Evolutionary conservation across 2,113 vertebrate species (phyloP), one percentile per base, ranked within the genome.

Genomic region (Plotosus lineatus): DNA sequence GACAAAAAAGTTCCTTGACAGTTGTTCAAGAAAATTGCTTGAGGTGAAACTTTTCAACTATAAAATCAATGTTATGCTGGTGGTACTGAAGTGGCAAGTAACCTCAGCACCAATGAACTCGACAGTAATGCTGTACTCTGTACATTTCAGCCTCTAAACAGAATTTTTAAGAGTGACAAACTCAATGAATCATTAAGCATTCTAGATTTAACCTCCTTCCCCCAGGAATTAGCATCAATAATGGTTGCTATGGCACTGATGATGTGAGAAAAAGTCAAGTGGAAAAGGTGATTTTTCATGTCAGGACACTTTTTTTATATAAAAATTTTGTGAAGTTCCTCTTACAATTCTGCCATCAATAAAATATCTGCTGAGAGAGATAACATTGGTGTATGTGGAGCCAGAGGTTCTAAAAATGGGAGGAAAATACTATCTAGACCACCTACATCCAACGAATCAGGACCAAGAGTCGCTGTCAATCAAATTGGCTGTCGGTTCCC

Each of bases 261-360:
- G 11, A 44, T 44, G 65, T 26, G 40, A 69, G 63, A 2, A 66
- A 66, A n/a, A n/a, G 36, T n/a, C 36, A 66, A 66, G 36, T 66
- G 63, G 19, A 66, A 21, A 11, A 8, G 40, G 21, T 23, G 38
- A 42, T 66, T 40, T 55, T 55, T 55, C 6, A n/a, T 17, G 8
- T 65, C 33, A 65, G 36, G 36, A 65, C 61, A 23, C 4, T 10
- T 31, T 33, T 40, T 65, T n/a, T n/a, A n/a, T 65, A 40, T 23
- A 40, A 38, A n/a, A 68, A 42, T 65, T 65, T 65, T 33, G 61
- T 3, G 19, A 65, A 40, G 63, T 66, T 66, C 36, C 63, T 66
- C 65, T 68, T 23, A 68, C 40, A 68, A n/a, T 44, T 68, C 65
- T 26, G n/a, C 38, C 65, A 68, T 44, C 65, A 68, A 68, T 68